Base-by-base conservation (phyloP, 1,140 invertebrate species). In the Orius laevigatus region DNA sequence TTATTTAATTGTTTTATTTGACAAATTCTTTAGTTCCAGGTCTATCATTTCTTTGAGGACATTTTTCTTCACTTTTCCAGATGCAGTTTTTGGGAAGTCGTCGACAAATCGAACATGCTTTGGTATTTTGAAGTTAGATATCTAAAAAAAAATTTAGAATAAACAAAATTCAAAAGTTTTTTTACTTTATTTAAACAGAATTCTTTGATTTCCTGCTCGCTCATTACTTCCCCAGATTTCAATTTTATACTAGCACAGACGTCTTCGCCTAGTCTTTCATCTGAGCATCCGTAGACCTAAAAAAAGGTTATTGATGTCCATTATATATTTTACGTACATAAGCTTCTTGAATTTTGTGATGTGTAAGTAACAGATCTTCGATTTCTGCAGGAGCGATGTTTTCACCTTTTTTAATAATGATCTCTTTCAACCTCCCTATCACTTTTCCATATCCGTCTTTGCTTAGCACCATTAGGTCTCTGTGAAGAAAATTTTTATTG, bases 341-440 rank as follows among this genome's bases (percentile, higher is more conserved):
- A 14, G 72, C 76, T 62, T 92, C 84, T 11, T 74, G 58, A 19
- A 93, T 68, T 35, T 71, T 65, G 0, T 84, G 83, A 70, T 92
- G 85, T 9, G 70, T 71, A 57, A 79, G 75, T 0, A 91, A 58
- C 53, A 84, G 78, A 52, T 84, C 74, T 68, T 95, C 91, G 49
- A 95, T 74, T 70, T 94, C 88, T 38, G 74, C 76, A 0, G 89
- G 88, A 60, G 77, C 84, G 44, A 95, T 79, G 63, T 94, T 95
- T 65, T 94, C 90, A 19, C 91, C 91, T 40, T 91, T 89, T 49
- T 89, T 68, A 31, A 91, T 93, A 32, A 95, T 79, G 72, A 93
- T 75, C 55, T 94, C 90, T 62, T 93, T 94, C 2, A 82, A 63
- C 43, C 91, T 70, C 1, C 90, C 89, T 33, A 89, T 76, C 47